These are phyloP conservation scores for Tipula unca DNA, from an alignment of 2,888 invertebrate genomes.

Conservation along the genomic window DNA sequence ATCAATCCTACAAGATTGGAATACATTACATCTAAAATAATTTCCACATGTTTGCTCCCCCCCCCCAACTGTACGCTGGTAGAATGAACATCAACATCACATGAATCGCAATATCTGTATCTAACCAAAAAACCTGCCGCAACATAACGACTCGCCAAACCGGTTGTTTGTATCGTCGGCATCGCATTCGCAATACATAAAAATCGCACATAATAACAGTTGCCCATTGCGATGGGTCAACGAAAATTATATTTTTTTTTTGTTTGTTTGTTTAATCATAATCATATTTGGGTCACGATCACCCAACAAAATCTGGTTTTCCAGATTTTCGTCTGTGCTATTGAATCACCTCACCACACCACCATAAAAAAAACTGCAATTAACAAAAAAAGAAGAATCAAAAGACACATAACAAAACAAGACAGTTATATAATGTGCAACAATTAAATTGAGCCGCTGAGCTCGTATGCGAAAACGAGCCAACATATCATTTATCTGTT, in stretches of 20 bases:
- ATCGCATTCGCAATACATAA: not conserved
- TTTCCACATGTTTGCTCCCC: no score
- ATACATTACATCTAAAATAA: no score
- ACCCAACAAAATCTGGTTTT: not conserved
- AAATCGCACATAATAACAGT: not conserved
- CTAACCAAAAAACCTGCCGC: not conserved
- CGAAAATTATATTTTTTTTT: not conserved
- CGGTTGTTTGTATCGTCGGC: not conserved
- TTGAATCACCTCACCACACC: not conserved
- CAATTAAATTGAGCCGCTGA: not conserved
- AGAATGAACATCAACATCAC: no score
- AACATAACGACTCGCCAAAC: not conserved
- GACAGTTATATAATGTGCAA: not conserved
- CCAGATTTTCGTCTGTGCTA: not conserved
- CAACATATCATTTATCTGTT: not conserved
- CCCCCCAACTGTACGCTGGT: no score
- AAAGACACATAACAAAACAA: not conserved
- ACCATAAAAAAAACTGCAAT: not conserved
- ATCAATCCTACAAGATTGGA: no score
- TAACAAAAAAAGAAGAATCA: not conserved
- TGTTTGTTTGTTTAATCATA: not conserved
- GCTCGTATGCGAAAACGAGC: not conserved
- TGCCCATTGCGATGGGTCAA: not conserved
- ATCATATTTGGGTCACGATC: slow-evolving; percentile 2
- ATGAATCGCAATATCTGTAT: no score